Conservation (phyloP, 2,797 vertebrate species). For the Eutrigla gurnardus region DNA sequence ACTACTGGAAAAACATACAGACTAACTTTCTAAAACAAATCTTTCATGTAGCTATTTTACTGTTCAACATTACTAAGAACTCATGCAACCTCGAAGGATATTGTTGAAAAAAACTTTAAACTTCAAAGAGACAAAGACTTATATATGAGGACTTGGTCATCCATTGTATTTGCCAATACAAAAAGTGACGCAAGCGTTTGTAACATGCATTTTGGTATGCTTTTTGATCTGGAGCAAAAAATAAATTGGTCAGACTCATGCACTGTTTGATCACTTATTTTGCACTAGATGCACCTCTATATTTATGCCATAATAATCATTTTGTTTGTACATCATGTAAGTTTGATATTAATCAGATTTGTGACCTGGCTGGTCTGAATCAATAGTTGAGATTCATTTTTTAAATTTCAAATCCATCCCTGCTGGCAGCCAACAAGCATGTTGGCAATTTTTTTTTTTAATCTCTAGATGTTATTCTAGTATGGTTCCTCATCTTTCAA, state of each 20-base stretch:
- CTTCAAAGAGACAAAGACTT: constrained; percentile 33
- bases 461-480: constrained; percentile 7
- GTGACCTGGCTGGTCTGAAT: neutral
- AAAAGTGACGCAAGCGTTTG: constrained; percentile 58
- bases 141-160: constrained; percentile 27
- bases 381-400: neutral
- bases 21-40: neutral
- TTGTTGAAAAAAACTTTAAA: constrained; percentile 5
- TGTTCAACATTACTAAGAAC: neutral
- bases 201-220: constrained; percentile 53
- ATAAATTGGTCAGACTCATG: constrained; percentile 20
- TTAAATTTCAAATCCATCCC: neutral
- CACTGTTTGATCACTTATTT: constrained; percentile 34
- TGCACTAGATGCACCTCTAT: neutral
- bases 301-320: neutral
- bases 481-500: neutral
- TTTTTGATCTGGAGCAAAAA: constrained; percentile 44
- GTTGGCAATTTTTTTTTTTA: neutral
- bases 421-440: neutral
- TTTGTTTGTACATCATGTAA: neutral
- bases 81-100: constrained; percentile 8
- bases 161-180: constrained; percentile 54
- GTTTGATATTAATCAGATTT: neutral
- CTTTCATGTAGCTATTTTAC: neutral
- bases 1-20: neutral